Base-by-base conservation (phyloP, 1,140 invertebrate genomes). In the Sogatella furcifera region DNA sequence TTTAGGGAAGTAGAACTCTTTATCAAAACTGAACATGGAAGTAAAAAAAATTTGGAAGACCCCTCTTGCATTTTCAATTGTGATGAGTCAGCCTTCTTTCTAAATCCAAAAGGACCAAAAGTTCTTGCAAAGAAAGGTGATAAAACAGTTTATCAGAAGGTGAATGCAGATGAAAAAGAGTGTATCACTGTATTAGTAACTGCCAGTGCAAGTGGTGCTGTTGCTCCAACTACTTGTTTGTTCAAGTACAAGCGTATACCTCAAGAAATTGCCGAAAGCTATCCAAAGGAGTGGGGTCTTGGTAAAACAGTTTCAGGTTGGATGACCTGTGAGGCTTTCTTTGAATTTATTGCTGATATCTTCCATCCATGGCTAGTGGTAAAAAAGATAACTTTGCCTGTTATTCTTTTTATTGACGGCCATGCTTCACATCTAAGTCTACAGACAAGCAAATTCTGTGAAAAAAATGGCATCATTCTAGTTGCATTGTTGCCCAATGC, bases 401-500 rank as follows among this genome's bases (percentile, higher is more conserved):
- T 75, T 19, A 63, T 70, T 22, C 65, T 76, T 15, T 76, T 73
- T 69, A 41, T 76, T 14, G 74, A 76, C 67, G 72, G 72, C 8
- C 74, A 76, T 57, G 59, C 44, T 22, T 71, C 69, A 43, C 72
- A 77, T 60, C 28, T 72, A 52, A 70, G 68, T 21, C 58, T 73
- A 9, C 28, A 69, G 11, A 13, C 73, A 28, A 71, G 68, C 44
- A 64, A 71, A n/a, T 74, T 75, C 62, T 77, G 76, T 57, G 28
- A 43, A 2, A 62, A 70, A 59, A 72, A 74, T 57, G 62, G 62
- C 24, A 76, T 78, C 13, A 64, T 72, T 34, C 60, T 77, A 31
- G 57, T 76, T 10, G 68, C 70, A 8, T 60, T 77, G 5, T 70
- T 67, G 28, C 73, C 73, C 9, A 77, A 77, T 65, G 65, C 72